A percentile compares a stretch with the other conserved stretches of the same genome.
Conservation (phyloP, 2,888 invertebrate species). For the Acanthosepion pharaonis region DNA sequence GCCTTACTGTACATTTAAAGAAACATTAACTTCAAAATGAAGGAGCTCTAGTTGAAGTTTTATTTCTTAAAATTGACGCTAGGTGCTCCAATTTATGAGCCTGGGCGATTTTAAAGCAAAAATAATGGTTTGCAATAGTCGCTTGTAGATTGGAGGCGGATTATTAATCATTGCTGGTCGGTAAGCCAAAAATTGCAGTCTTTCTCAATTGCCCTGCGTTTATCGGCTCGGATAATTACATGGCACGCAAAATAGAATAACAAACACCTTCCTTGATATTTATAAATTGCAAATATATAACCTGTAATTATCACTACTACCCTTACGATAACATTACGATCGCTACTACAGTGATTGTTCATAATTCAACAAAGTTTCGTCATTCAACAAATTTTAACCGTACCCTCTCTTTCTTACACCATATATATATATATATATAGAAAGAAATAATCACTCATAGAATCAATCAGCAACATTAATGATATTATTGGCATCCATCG, state of each 20-base stretch:
- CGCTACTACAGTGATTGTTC: neutral
- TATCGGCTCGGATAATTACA: neutral
- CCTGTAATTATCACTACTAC: neutral
- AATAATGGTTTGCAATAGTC: neutral
- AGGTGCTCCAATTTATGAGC: no score
- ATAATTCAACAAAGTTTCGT: neutral
- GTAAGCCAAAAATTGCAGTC: slow-evolving; percentile 14
- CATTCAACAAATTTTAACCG: neutral
- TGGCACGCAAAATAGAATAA: neutral
- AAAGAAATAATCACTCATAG: no score
- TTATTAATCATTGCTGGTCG: neutral
- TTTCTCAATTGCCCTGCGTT: neutral
- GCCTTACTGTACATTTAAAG: no score
- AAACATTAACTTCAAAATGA: no score
- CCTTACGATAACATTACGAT: no score
- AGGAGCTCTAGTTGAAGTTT: no score
- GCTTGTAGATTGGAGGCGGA: neutral
- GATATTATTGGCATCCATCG: no score
- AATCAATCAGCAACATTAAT: no score
- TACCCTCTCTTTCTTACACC: neutral
- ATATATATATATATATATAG: neutral
- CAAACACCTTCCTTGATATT: no score
- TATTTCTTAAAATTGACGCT: no score
- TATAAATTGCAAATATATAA: no score
- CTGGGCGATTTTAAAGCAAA: no score